A percentile compares a stretch with the other conserved stretches of the same genome.
Conservation (phyloP, 1,140 invertebrate species). For the Argopecten irradians region DNA sequence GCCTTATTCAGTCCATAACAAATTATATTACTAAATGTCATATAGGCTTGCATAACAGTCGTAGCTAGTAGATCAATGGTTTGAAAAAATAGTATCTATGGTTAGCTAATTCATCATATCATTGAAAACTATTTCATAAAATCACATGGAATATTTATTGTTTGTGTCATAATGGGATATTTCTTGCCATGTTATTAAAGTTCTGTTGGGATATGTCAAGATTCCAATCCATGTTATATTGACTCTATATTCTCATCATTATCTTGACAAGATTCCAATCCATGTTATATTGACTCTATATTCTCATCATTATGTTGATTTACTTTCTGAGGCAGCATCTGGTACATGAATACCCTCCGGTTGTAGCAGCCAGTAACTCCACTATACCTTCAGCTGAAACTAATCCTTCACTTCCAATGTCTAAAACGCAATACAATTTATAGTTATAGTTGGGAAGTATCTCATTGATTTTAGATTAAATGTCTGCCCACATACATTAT, state of each 20-base stretch:
- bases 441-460: not conserved
- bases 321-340: not conserved
- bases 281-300: not conserved
- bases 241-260: not conserved
- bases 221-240: not conserved
- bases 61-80: too few relatives aligned
- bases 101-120: too few relatives aligned
- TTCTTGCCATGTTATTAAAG: too few relatives aligned
- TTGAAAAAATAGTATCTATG: too few relatives aligned
- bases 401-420: not conserved
- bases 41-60: too few relatives aligned
- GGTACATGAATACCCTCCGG: not conserved
- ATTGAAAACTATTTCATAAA: too few relatives aligned
- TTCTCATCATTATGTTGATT: not conserved
- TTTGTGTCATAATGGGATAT: too few relatives aligned
- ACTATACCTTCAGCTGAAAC: not conserved
- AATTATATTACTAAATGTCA: too few relatives aligned
- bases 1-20: too few relatives aligned
- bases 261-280: not conserved
- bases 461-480: not conserved
- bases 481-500: not conserved
- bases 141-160: too few relatives aligned
- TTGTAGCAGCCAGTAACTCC: not conserved
- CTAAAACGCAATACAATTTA: not conserved
- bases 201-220: too few relatives aligned